Evolutionary conservation across 1,140 invertebrate genomes (phyloP), one percentile per base, ranked within the genome.

Genomic region (Pseudomyrmex sp.): DNA sequence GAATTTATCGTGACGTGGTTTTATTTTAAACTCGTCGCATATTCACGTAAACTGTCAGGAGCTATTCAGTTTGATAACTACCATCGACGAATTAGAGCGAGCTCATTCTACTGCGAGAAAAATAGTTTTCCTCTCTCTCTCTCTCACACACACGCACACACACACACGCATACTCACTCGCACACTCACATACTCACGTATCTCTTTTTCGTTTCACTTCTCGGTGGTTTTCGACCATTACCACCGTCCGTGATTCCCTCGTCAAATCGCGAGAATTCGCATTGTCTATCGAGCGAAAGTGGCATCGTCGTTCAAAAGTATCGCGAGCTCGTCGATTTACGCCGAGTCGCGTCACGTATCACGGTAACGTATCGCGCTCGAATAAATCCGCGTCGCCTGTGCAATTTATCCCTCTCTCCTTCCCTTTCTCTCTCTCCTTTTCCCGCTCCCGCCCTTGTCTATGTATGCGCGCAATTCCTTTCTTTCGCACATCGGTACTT

Each of bases 11-110:
- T 61, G 75, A 82, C 54, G 83, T 70, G 86, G 59, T 88, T 88
- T 88, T 82, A 88, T 88, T 88, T 88, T 85, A 62, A 82, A 88
- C 84, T 85, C 86, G 87, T 87, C 75, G 63, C 87, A 72, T 85
- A 85, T 88, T 88, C 86, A 72, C 80, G 83, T 88, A 77, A 85
- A 84, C 83, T 88, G 87, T 85, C 87, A 88, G 72, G 52, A 85
- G 73, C 86, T 84, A 88, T 52, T 75, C 58, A 69, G 58, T 66
- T 77, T 72, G 85, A 87, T 83, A 83, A 75, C 70, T 77, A 69
- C 62, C 50, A 88, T 88, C 70, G 83, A 76, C 75, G 86, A 88
- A 88, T 88, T 88, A 88, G 82, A 88, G 62, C 86, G 82, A 46
- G 82, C 35, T 77, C 59, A 86, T 87, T 65, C 70, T 76, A 46